A percentile compares a stretch with the other conserved stretches of the same genome.
Evolutionary conservation across 2,113 vertebrate species (phyloP).

Genomic region (Esox niger): DNA sequence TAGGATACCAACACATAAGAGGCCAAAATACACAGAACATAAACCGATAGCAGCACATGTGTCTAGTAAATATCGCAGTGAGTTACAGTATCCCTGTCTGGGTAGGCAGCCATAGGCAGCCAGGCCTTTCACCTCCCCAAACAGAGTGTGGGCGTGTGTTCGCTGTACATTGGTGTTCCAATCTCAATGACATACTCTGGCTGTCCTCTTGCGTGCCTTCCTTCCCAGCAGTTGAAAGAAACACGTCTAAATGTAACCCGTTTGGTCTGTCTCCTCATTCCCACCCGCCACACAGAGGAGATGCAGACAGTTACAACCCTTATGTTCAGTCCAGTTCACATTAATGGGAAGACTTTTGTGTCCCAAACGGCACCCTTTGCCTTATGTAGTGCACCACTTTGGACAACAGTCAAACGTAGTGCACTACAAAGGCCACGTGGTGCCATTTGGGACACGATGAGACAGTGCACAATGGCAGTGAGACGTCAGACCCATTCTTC

Average conservation of each 20-base stretch:
- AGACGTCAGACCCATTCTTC: slow-evolving; percentile 89
- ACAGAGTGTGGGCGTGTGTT: slow-evolving; percentile 34
- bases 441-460: slow-evolving; percentile 26
- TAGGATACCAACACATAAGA: slow-evolving; percentile 44
- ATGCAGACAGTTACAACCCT: no score
- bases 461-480: slow-evolving; percentile 88
- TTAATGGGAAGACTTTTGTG: slow-evolving; percentile 86
- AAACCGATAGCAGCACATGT: slow-evolving; percentile 80
- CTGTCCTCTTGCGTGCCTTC: slow-evolving; percentile 25
- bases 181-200: slow-evolving; percentile 32
- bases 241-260: slow-evolving; percentile 12
- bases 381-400: no score
- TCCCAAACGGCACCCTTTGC: no score
- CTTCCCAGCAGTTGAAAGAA: background rate
- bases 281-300: slow-evolving; percentile 76
- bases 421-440: no score
- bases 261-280: slow-evolving; percentile 35
- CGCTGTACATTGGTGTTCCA: slow-evolving; percentile 21
- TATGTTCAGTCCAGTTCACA: slow-evolving; percentile 82
- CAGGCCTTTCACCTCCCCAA: slow-evolving; percentile 34
- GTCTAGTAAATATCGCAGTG: slow-evolving; percentile 55
- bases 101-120: slow-evolving; percentile 36
- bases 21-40: slow-evolving; percentile 40
- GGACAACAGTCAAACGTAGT: no score
- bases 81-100: slow-evolving; percentile 42